Percentiles rank a stretch among this genome's conserved stretches.
Conservation (phyloP, 1,140 invertebrate genomes). For the Macrobrachium rosenbergii region DNA sequence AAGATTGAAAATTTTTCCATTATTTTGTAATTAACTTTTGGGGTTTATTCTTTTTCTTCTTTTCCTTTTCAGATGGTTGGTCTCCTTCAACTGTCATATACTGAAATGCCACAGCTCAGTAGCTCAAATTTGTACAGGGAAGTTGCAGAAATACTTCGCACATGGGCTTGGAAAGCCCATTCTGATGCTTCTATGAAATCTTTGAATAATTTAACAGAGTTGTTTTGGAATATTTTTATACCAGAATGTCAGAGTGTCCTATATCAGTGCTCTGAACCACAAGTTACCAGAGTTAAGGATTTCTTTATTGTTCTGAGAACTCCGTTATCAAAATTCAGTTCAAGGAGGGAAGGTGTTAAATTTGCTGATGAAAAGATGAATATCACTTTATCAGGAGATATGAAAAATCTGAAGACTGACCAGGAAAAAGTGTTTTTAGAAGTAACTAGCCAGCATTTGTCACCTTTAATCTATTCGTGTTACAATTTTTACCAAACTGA, state of each 20-base stretch:
- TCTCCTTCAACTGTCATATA: conserved; percentile 37
- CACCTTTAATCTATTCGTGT: conserved; percentile 12
- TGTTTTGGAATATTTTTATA: conserved; percentile 39
- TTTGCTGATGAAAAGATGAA: conserved; percentile 28
- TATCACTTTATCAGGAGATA: not conserved
- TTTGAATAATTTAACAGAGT: not conserved
- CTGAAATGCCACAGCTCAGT: conserved; percentile 18
- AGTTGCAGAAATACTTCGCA: conserved; percentile 38
- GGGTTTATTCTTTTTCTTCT: not conserved
- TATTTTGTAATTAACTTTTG: conserved; percentile 23
- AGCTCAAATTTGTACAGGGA: conserved; percentile 47
- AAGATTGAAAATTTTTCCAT: too few relatives aligned
- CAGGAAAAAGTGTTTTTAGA: conserved; percentile 21
- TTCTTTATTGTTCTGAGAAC: conserved; percentile 26
- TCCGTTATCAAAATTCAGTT: conserved; percentile 29
- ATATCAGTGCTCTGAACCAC: not conserved
- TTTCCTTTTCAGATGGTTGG: conserved; percentile 62
- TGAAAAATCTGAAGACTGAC: not conserved
- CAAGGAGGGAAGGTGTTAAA: conserved; percentile 27
- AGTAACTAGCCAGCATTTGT: not conserved
- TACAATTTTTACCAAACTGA: conserved; percentile 4
- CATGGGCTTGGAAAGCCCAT: conserved; percentile 28
- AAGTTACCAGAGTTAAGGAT: not conserved
- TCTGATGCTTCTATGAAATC: not conserved
- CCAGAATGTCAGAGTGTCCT: conserved; percentile 27